Conservation (phyloP, 2,113 vertebrate species). For the Anarhynchus alexandrinus region DNA sequence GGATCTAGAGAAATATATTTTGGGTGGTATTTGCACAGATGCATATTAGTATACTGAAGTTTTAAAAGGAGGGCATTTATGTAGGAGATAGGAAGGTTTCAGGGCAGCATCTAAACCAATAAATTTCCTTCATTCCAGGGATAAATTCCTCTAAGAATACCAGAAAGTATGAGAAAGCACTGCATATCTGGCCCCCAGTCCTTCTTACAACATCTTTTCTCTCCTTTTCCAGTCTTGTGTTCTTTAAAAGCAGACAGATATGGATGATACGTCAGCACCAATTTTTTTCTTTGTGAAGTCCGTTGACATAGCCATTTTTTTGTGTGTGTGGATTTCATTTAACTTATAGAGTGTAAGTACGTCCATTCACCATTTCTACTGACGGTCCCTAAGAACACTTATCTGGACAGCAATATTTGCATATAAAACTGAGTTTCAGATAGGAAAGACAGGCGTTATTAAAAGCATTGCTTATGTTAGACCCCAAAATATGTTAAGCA, state of each 20-base stretch:
- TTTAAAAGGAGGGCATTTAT: neutral
- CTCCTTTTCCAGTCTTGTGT: neutral
- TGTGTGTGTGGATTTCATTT: neutral
- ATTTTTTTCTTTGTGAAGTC: neutral
- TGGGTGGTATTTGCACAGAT: neutral
- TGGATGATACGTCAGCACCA: neutral
- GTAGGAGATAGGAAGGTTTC: neutral
- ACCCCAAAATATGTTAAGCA: neutral
- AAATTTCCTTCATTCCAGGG: neutral
- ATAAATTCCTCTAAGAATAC: neutral
- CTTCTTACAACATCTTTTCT: neutral
- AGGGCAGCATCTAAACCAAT: neutral
- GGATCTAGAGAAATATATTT: neutral
- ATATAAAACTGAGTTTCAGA: neutral
- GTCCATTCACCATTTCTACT: neutral
- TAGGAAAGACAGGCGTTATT: neutral
- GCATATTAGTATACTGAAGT: neutral
- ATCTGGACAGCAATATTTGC: neutral
- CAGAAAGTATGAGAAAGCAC: neutral
- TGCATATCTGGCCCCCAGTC: neutral
- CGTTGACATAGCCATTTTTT: neutral
- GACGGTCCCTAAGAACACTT: neutral
- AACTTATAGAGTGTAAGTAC: neutral
- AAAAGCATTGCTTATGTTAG: neutral
- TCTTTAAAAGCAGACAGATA: conserved; percentile 13